Evolutionary conservation across 1,140 invertebrate species (phyloP), one percentile per base, ranked within the genome.

Genomic region (Galendromus occidentalis): DNA sequence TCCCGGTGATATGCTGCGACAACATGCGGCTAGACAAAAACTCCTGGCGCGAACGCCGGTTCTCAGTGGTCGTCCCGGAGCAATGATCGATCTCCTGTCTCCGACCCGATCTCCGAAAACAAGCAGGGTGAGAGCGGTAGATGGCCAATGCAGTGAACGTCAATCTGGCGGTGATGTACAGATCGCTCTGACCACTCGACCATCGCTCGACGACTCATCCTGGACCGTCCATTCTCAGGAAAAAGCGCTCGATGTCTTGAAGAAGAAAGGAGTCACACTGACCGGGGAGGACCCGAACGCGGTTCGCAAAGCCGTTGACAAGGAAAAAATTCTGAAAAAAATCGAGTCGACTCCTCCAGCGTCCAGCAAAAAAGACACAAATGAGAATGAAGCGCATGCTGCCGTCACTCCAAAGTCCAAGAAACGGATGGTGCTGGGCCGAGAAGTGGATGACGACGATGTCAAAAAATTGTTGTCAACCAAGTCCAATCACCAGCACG

Each of bases 381-480:
- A 25, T 59, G 51, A 59, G 14, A 59, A 59, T 6, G 9, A 59
- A 14, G 25, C 14, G 51, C 2, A 20, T 22, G 12, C 25, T 2
- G 12, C 51, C 9, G 1, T 17, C 2, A 25, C 22, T 4, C 51
- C 51, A 22, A 59, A 59, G 9, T 39, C 33, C 9, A 33, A 12
- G 25, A 59, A 59, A 25, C 14, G 22, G 25, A 59, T 59, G 2
- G 51, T 59, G n/a, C 22, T 59, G 1, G 51, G 51, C 25, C 25
- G 51, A 59, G 51, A 59, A 9, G 51, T 59, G 12, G 51, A 59
- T 59, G 51, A 59, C 25, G 51, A 59, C 1, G 51, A 59, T 59
- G 51, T 59, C 1, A 59, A 59, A 22, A 59, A 59, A 22, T 17
- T 59, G 51, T 9, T 59, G 22, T 25, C 51, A 20, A 25, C 25